Base-by-base conservation (phyloP, 2,113 vertebrate genomes). In the Xyrauchen texanus region DNA sequence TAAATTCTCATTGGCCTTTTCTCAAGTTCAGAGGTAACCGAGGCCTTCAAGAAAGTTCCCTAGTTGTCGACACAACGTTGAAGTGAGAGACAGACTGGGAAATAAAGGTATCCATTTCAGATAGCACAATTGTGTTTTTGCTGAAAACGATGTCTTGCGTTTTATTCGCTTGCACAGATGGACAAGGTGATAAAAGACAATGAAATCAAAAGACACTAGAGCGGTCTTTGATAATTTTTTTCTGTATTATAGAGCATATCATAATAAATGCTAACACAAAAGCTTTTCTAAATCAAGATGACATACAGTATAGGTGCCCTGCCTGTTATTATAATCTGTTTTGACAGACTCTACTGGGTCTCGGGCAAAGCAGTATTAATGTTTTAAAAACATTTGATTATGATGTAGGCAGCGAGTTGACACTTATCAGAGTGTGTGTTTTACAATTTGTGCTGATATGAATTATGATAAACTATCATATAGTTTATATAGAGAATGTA, bases 161-260 rank as follows among this genome's bases (percentile, higher is more conserved):
- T 47, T 7, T 68, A 65, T 64, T 64, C 44, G 6, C 34, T 63
- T 16, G 15, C 10, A 4, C 12, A 7, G 62, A 47, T 71, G 42
- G 55, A 4, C 8, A 45, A 76, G 79, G 72, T 68, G 65, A 76
- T 34, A 81, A 68, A 68, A 66, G 57, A 76, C 65, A 64, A 76
- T 81, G 79, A 63, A 55, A 81, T 68, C 65, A 55, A 68, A 52
- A 68, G 79, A 76, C 72, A 81, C 44, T 53, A 15, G 55, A 63
- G 72, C 57, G 44, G 10, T 68, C 45, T 13, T 46, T 47, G 47
- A 53, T 64, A 21, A 47, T 52, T 44, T 63, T 81, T 69, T 47
- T 7, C 46, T 53, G 64, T 67, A 68, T 76, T 81, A n/a, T n/a
- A 81, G 46, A 81, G 79, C 79, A 75, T 75, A 52, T 81, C 71